A percentile compares a stretch with the other conserved stretches of the same genome.
phyloP scores from a whole-genome alignment of 53 echinoderm and acorn worm genomes.

The Temnopleurus reevesii region DNA sequence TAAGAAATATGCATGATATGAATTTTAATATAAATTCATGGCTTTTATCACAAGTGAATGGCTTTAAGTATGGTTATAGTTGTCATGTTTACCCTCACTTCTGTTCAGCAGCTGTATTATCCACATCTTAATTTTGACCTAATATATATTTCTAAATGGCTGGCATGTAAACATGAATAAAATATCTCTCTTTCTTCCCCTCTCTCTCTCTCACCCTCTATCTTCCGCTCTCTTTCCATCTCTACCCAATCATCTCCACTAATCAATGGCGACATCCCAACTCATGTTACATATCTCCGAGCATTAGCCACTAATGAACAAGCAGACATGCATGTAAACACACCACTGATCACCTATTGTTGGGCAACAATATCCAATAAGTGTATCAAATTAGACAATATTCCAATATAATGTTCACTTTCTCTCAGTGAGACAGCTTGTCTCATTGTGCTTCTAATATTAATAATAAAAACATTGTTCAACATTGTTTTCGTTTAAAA shows the following conservation, averaged over 20 bases:
- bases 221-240: neutral
- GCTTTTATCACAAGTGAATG: no score
- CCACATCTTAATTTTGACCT: no score
- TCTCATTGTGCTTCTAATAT: neutral
- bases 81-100: no score
- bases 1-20: no score
- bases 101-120: no score
- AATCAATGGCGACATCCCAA: neutral
- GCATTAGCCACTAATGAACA: neutral
- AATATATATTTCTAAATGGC: no score
- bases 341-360: constrained; percentile 13
- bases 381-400: neutral
- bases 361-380: constrained; percentile 8
- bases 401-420: neutral
- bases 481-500: no score
- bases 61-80: no score
- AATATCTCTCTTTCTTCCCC: neutral
- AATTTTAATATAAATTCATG: no score
- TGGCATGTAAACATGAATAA: no score
- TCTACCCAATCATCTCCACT: neutral
- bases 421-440: neutral
- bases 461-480: no score
- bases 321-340: constrained; percentile 27
- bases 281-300: neutral
- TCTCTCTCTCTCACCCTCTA: neutral